Evolutionary conservation across 2,888 invertebrate genomes (phyloP).

Genomic region (Criorhina ranunculi): DNA sequence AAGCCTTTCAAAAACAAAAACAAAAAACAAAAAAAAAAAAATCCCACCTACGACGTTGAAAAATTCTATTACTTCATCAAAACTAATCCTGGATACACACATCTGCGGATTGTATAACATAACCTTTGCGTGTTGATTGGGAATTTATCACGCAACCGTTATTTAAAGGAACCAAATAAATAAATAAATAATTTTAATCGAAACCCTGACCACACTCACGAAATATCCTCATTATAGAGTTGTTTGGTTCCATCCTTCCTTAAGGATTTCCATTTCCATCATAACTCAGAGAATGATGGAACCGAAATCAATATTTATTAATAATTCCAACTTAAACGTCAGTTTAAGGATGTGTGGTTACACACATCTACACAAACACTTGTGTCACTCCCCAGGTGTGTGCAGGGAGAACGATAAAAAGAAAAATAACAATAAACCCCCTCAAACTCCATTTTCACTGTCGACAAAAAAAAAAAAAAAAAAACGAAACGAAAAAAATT

Average conservation of each 20-base stretch:
- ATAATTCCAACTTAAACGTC: constrained; percentile 17
- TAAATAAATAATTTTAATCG: constrained; percentile 48
- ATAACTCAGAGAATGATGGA: constrained; percentile 4
- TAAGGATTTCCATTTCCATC: constrained; percentile 17
- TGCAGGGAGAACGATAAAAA: not conserved
- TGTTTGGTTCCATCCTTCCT: no score
- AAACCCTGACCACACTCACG: constrained; percentile 58
- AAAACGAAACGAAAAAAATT: not conserved
- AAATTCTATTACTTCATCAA: constrained; percentile 24
- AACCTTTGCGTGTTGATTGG: constrained; percentile 37
- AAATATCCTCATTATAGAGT: not conserved
- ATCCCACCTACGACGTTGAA: constrained; percentile 17
- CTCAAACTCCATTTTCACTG: constrained; percentile 22
- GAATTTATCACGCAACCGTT: constrained; percentile 36
- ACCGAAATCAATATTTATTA: constrained; percentile 36
- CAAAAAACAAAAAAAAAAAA: no score
- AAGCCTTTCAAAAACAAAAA: not conserved
- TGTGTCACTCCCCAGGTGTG: constrained; percentile 11
- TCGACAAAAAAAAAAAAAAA: not conserved
- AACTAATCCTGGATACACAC: constrained; percentile 15
- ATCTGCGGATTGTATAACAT: not conserved
- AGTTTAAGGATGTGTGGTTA: constrained; percentile 10
- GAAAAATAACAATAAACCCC: constrained; percentile 8
- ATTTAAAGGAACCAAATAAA: constrained; percentile 23
- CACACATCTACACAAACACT: not conserved